phyloP scores from a whole-genome alignment of 1,140 invertebrate genomes.

The Ephestia elutella region DNA sequence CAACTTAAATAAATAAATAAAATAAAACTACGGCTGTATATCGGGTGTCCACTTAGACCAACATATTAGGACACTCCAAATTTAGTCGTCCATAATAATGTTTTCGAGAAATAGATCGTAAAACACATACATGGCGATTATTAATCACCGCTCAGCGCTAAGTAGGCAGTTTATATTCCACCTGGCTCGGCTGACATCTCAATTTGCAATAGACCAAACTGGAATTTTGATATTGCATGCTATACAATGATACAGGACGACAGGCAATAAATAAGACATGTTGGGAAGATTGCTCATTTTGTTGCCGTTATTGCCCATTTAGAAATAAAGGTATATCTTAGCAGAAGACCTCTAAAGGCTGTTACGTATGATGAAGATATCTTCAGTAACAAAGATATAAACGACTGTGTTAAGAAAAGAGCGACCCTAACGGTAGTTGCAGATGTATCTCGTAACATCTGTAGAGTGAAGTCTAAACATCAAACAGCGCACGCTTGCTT shows the following conservation, averaged over 20 bases:
- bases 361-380: too few relatives aligned
- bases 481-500: too few relatives aligned
- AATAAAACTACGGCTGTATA: not conserved
- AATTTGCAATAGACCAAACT: constrained; percentile 34
- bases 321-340: too few relatives aligned
- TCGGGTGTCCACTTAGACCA: constrained; percentile 24
- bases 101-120: constrained; percentile 40
- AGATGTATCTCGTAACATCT: too few relatives aligned
- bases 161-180: constrained; percentile 54
- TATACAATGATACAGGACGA: not conserved
- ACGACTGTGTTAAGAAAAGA: too few relatives aligned
- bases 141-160: constrained; percentile 47
- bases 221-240: constrained; percentile 9
- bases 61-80: constrained; percentile 31
- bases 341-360: too few relatives aligned
- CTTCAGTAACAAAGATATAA: too few relatives aligned
- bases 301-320: too few relatives aligned
- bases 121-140: constrained; percentile 35
- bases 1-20: not conserved
- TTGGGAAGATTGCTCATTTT: not conserved
- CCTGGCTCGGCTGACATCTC: constrained; percentile 52
- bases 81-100: constrained; percentile 26
- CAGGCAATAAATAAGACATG: not conserved
- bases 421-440: too few relatives aligned
- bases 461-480: too few relatives aligned